Evolutionary conservation across 1,140 invertebrate genomes (phyloP), one percentile per base, ranked within the genome.

Genomic region (Palaemon carinicauda): DNA sequence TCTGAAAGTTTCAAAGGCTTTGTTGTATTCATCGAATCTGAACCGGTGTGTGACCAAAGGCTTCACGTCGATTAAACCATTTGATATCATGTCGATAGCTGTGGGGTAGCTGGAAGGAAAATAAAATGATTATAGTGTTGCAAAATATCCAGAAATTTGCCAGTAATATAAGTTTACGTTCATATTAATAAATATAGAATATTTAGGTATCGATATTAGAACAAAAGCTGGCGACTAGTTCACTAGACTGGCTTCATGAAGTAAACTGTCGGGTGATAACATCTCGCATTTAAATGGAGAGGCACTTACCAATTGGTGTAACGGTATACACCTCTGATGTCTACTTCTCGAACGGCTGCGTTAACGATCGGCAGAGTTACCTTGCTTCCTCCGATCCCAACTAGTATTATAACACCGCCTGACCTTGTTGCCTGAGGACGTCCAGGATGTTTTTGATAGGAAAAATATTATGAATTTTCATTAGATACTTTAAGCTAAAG

Each of bases 21-120:
- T 89, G 15, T 91, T 65, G 1, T 91, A 89, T 41, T 93, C 89
- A 75, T 92, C 91, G 41, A 93, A 89, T 99, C 0, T 98, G 91
- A 95, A 99, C 90, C 96, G 95, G 92, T 99, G 98, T 0, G 97
- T 98, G n/a, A 99, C 95, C 51, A 99, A 91, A 4, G 95, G 95
- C 90, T 97, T 97, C 0, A 98, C 94, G 91, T 98, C 93, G 3
- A 98, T 93, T 91, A 94, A 94, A 2, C 96, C 96, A 81, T 94
- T 94, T 1, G 96, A 94, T 1, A 99, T 94, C 92, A 99, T 93
- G 1, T 95, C 93, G 82, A 99, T 92, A 0, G 97, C 97, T 75
- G 95, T 94, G 1, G 95, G 94, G 92, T 98, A 99, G 90, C 88
- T 89, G 90, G 92, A 27, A 21, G 10, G 51, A 21, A 21, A 27